Evolutionary conservation across 37 sponge, comb jelly and placozoan genomes (phyloP).

Genomic region (Axinella damicornis): DNA sequence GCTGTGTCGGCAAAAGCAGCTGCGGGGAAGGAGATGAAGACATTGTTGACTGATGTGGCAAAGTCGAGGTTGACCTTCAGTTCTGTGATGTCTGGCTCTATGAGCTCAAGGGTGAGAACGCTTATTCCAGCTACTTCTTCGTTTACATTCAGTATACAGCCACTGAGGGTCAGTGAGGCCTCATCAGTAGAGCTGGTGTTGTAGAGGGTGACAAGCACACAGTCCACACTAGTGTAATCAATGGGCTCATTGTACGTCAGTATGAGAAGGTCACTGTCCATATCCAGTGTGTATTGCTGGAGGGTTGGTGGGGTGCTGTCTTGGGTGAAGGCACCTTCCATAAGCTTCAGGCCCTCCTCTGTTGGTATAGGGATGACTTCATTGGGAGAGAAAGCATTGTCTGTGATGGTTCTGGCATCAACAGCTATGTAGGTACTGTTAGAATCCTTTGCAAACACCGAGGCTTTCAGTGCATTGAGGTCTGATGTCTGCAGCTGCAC

Average conservation of each 20-base stretch:
- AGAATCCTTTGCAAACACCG: slow-evolving; percentile 75
- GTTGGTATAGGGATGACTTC: slow-evolving; percentile 49
- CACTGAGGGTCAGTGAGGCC: slow-evolving; percentile 58
- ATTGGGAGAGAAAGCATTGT: slow-evolving; percentile 85
- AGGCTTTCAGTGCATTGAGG: slow-evolving; percentile 77
- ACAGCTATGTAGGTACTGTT: slow-evolving; percentile 80
- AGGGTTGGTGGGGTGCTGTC: slow-evolving; percentile 73
- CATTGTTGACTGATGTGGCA: slow-evolving; percentile 47
- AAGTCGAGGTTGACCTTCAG: slow-evolving; percentile 73
- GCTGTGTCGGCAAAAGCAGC: slow-evolving; percentile 69
- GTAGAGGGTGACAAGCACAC: slow-evolving; percentile 68
- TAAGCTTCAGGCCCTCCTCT: slow-evolving; percentile 44
- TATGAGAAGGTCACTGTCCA: slow-evolving; percentile 76
- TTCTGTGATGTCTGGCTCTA: slow-evolving; percentile 44
- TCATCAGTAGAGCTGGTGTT: slow-evolving; percentile 26
- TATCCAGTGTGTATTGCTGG: slow-evolving; percentile 66
- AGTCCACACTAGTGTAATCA: slow-evolving; percentile 43
- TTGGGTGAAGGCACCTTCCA: slow-evolving; percentile 27
- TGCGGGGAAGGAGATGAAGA: slow-evolving; percentile 68
- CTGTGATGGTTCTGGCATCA: slow-evolving; percentile 61
- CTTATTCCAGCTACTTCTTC: slow-evolving; percentile 31
- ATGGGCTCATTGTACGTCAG: slow-evolving; percentile 93
- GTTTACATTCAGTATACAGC: slow-evolving; percentile 51
- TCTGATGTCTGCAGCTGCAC: slow-evolving; percentile 54
- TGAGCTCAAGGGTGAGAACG: slow-evolving; percentile 68